A percentile compares a stretch with the other conserved stretches of the same genome.
Conservation (phyloP, 2,797 vertebrate genomes). For the Pipistrellus nathusii region DNA sequence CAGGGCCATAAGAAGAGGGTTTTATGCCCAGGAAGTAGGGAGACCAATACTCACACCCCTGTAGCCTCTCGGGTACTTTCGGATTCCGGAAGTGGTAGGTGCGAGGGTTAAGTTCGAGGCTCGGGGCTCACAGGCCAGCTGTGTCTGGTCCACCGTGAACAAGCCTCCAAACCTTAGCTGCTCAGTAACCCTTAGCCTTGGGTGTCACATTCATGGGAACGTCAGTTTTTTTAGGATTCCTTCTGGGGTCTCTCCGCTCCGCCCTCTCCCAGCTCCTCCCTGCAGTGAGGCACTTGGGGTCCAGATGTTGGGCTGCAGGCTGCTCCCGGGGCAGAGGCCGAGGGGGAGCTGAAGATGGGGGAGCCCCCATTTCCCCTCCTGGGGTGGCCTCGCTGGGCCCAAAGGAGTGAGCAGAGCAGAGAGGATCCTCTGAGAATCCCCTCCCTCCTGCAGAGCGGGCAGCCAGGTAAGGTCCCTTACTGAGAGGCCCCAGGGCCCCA, state of each 20-base stretch:
- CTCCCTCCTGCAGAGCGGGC: neutral
- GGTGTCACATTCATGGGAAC: neutral
- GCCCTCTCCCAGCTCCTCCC: neutral
- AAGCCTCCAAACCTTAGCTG: neutral
- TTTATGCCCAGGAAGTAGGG: neutral
- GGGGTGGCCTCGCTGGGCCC: neutral
- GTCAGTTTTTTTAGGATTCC: neutral
- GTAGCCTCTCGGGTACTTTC: neutral
- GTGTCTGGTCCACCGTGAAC: neutral
- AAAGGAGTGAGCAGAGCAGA: neutral
- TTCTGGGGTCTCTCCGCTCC: slow-evolving; percentile 13
- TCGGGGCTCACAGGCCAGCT: no score
- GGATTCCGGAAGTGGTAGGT: no score
- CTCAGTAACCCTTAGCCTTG: neutral
- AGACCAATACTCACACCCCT: neutral
- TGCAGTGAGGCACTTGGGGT: neutral
- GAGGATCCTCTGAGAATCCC: neutral
- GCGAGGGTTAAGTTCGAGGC: no score
- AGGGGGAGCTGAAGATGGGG: neutral
- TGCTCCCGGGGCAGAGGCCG: neutral
- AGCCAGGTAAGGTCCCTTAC: neutral
- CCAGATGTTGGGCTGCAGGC: neutral
- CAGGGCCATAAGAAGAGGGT: neutral
- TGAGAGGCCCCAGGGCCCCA: neutral
- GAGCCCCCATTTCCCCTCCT: neutral